Evolutionary conservation across 2,888 invertebrate species (phyloP).

Genomic region (Hyalella azteca): DNA sequence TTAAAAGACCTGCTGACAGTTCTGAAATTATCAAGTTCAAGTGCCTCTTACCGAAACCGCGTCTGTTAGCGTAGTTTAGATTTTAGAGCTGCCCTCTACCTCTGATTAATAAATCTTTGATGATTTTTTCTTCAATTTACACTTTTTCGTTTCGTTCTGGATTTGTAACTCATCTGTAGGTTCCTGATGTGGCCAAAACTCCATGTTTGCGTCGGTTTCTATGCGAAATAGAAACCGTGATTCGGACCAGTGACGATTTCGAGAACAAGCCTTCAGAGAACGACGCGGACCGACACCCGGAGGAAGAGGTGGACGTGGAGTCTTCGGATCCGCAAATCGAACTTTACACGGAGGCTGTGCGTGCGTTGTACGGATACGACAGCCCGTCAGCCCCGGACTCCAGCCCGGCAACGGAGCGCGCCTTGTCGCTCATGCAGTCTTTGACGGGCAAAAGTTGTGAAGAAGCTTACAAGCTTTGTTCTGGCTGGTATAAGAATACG

Average conservation of each 20-base stretch:
- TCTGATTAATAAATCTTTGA: background rate
- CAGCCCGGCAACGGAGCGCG: conserved; percentile 24
- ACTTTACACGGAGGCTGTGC: conserved; percentile 40
- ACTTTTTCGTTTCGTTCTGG: background rate
- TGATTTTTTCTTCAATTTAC: background rate
- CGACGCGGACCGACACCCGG: conserved; percentile 36
- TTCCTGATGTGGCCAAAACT: conserved; percentile 40
- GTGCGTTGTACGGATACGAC: background rate
- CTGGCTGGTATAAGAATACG: conserved; percentile 48
- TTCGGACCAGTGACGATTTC: conserved; percentile 48
- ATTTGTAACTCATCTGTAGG: background rate
- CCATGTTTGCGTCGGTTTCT: conserved; percentile 47
- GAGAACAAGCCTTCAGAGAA: conserved; percentile 27
- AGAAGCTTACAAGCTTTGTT: conserved; percentile 48
- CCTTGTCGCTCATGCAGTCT: conserved; percentile 39
- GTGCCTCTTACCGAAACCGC: no score
- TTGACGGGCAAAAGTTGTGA: conserved; percentile 49
- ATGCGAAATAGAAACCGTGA: conserved; percentile 43
- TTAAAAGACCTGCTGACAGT: no score
- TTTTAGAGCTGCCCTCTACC: no score
- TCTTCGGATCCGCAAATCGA: conserved; percentile 47
- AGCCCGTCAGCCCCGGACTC: conserved; percentile 48
- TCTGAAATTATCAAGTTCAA: no score
- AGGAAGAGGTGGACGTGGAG: conserved; percentile 49
- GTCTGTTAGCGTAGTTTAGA: no score